Base-by-base conservation (phyloP, 2,888 invertebrate species). In the Aricia artaxerxes region DNA sequence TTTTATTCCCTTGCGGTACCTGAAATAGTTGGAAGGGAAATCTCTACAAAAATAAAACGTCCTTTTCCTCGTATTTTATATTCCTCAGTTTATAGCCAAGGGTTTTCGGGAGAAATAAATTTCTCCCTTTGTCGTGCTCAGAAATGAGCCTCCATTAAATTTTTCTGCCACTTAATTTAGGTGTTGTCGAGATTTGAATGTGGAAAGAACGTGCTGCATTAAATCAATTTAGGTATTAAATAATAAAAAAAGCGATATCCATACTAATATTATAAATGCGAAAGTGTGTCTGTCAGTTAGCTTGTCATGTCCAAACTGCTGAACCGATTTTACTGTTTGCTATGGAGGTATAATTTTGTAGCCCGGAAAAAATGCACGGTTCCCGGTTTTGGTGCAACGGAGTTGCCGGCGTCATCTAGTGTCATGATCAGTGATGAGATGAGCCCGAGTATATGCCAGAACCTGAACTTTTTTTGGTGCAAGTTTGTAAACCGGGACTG, bases 91-190 rank as follows among this genome's bases (percentile, higher is more conserved):
- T 64, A 64, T 64, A 31, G 11, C 11, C 24, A 64, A 64, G 64
- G 64, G 31, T 64, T 64, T 64, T 64, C 64, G 64, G 24, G 64
- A 31, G 31, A 64, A 64, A 64, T 31, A 64, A 31, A 64, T 64
- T 31, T 64, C 24, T 31, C 64, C 11, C 31, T 64, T 31, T 64
- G 64, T 64, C 9, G 11, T 31, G 24, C 31, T 64, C 7, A 64
- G 31, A 64, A 64, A 64, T 31, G 31, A 11, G 11, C 31, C 64
- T 11, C 61, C 24, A 24, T 24, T 24, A 24, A 7, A 61, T 24
- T 61, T 61, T n/a, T 61, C 24, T n/a, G 61, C 61, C 57, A 16
- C 57, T 57, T 57, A 57, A 31, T 31, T 31, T 9, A 31, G 1
- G 11, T 64, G 3, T 64, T 64, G 31, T 31, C 11, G 31, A 4